Conservation (phyloP, 2,888 invertebrate species). For the Therioaphis trifolii region DNA sequence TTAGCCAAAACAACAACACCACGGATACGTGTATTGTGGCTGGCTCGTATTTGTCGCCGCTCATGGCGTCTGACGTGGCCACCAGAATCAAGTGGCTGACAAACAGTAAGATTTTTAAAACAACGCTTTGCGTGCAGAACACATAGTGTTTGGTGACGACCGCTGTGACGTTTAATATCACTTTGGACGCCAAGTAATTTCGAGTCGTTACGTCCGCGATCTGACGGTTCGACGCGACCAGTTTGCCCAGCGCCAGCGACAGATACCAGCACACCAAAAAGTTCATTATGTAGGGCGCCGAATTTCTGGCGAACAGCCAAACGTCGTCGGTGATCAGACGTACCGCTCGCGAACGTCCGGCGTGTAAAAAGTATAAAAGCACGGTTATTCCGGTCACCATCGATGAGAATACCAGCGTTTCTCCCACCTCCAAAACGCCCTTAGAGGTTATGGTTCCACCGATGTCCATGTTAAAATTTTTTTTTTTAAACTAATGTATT, state of each 20-base stretch:
- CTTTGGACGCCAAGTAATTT: background rate
- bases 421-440: background rate
- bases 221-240: background rate
- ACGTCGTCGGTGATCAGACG: background rate
- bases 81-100: background rate
- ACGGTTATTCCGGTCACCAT: too few relatives aligned
- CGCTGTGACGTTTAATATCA: background rate
- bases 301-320: background rate
- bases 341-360: background rate
- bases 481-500: background rate
- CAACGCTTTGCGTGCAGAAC: background rate
- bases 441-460: background rate
- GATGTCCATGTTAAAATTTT: background rate
- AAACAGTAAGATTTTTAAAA: background rate
- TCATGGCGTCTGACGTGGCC: background rate
- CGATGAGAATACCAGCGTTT: background rate
- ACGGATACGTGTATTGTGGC: background rate
- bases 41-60: background rate
- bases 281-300: background rate
- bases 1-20: background rate
- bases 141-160: constrained; percentile 4
- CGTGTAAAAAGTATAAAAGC: background rate
- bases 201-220: background rate
- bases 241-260: too few relatives aligned
- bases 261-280: background rate